Conservation (phyloP, 2,888 invertebrate genomes). For the Mesorhabditis sp. region DNA sequence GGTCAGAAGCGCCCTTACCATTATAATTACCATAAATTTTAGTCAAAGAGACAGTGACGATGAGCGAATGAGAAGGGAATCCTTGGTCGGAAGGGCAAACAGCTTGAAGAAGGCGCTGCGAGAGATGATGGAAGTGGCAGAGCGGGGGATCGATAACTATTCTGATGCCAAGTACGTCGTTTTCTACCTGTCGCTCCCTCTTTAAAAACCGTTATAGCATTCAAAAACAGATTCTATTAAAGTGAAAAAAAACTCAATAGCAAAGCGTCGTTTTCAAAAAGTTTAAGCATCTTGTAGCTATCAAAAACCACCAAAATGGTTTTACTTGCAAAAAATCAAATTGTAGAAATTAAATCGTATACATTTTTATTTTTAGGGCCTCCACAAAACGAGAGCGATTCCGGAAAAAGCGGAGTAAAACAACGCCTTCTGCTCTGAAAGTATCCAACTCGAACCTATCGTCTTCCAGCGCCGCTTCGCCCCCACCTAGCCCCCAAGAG, state of each 20-base stretch:
- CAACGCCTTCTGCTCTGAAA: constrained; percentile 36
- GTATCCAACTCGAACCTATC: constrained; percentile 37
- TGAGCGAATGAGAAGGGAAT: constrained; percentile 61
- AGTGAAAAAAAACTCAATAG: no score
- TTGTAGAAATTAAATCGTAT: not conserved
- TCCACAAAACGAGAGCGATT: constrained; percentile 34
- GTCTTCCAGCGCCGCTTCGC: constrained; percentile 34
- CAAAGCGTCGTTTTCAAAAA: no score
- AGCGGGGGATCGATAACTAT: constrained; percentile 62
- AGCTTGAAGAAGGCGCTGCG: constrained; percentile 79
- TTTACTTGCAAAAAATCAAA: not conserved
- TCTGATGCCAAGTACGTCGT: constrained; percentile 11
- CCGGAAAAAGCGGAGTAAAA: constrained; percentile 42
- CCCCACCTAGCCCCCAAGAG: constrained; percentile 26
- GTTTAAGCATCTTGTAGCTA: no score
- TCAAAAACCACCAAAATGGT: no score
- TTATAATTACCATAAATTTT: not conserved
- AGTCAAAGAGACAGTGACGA: constrained; percentile 16
- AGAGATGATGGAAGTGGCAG: constrained; percentile 76
- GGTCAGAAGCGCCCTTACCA: not conserved
- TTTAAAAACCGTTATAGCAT: no score
- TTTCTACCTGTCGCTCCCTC: no score
- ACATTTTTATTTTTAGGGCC: constrained; percentile 13
- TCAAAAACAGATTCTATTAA: no score
- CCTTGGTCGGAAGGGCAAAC: constrained; percentile 70